Conservation (phyloP, 2,113 vertebrate genomes). For the Antechinus flavipes region DNA sequence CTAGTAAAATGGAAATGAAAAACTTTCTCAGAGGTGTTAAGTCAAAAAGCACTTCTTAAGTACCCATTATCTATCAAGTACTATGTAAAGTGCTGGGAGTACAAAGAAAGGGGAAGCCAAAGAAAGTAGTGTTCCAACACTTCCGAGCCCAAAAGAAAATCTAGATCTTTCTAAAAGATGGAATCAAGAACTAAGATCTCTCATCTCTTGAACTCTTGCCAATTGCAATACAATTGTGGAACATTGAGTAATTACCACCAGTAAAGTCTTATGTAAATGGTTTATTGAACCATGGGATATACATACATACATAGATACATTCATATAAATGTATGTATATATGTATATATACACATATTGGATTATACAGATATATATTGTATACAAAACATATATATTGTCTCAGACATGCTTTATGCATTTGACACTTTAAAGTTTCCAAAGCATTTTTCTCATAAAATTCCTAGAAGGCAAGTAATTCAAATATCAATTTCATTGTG, state of each 20-base stretch:
- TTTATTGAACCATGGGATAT: not conserved
- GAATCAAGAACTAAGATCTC: not conserved
- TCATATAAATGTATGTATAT: too few relatives aligned
- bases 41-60: not conserved
- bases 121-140: not conserved
- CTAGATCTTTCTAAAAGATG: not conserved
- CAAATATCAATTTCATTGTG: not conserved
- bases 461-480: not conserved
- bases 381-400: not conserved
- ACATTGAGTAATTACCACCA: not conserved
- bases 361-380: not conserved
- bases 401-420: not conserved
- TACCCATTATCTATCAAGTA: not conserved
- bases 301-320: not conserved
- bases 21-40: not conserved
- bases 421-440: not conserved
- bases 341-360: not conserved
- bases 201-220: not conserved
- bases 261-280: not conserved
- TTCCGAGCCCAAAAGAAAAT: too few relatives aligned
- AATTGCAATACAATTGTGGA: not conserved
- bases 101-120: not conserved
- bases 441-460: not conserved
- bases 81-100: not conserved
- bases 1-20: constrained; percentile 16